Evolutionary conservation across 2,113 vertebrate species (phyloP), one percentile per base, ranked within the genome.

Genomic region (Takifugu bimaculatus): DNA sequence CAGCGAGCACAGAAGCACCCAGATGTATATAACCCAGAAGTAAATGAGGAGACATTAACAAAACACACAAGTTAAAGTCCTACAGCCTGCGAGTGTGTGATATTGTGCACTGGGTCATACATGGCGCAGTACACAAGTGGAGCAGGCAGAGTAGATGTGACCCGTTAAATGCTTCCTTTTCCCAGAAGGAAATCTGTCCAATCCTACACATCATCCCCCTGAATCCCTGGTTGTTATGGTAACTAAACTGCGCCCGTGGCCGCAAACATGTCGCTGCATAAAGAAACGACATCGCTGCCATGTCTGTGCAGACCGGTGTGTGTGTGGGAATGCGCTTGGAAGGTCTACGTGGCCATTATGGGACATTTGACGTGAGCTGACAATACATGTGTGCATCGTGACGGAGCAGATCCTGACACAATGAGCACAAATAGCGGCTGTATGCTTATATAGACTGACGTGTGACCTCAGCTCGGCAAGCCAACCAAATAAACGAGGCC

Each of bases 151-250:
- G 43, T 25, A 44, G 51, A 70, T 50, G 74, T 2, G 13, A 67
- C 67, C 63, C 60, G 77, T 74, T 80, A 68, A 75, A 70, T 57
- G 47, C 45, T 75, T 62, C 39, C 25, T 11, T 52, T 44, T 75
- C 59, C 64, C 60, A 57, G 43, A 68, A 66, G 70, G 45, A 57
- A 73, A 66, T 67, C 56, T 60, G 74, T 72, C 74, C 27, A 28
- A 57, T 78, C 50, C 65, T 49, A 54, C 62, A 57, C 70, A 43
- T 48, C 48, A 60, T 52, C 57, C 72, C 60, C 60, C 48, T 27
- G 5, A 59, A 73, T 54, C 49, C 44, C 50, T 35, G 5, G 82
- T 85, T 79, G 78, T 76, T 79, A 85, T 88, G 85, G 80, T 57
- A 62, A 87, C 73, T 39, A 66, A 57, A 66, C 11, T 1, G 14